These are phyloP conservation scores for Leuciscus idus DNA, from an alignment of 2,113 vertebrate species.

Conservation along the genomic window DNA sequence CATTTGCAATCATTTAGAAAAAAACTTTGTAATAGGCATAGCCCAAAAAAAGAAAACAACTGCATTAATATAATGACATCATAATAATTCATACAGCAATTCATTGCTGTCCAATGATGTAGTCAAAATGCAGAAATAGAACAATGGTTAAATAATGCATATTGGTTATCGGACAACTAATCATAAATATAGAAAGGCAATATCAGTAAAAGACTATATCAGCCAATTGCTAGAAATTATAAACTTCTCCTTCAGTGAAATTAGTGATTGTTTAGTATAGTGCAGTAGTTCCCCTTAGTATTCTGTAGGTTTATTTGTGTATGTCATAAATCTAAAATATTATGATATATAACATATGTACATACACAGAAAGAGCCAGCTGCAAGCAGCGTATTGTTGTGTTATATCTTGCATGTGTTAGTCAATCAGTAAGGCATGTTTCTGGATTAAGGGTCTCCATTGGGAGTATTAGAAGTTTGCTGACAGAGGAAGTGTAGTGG, in stretches of 20 bases:
- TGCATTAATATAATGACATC: no score
- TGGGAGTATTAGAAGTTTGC: constrained; percentile 70
- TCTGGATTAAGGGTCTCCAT: constrained; percentile 69
- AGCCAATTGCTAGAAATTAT: not conserved
- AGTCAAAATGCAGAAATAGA: not conserved
- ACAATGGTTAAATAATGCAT: not conserved
- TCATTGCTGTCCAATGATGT: no score
- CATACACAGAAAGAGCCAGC: not conserved
- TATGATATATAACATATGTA: not conserved
- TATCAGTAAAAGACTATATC: not conserved
- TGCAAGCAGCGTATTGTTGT: constrained; percentile 64
- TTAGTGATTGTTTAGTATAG: not conserved
- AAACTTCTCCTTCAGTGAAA: not conserved
- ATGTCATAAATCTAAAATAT: not conserved
- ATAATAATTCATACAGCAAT: no score
- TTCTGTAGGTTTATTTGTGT: not conserved
- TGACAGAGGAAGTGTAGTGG: constrained; percentile 71
- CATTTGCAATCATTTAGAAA: no score
- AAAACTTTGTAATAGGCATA: no score
- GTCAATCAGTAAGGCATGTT: constrained; percentile 79
- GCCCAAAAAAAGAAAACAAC: no score
- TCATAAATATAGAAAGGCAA: not conserved
- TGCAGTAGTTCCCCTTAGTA: not conserved
- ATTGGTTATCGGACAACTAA: not conserved
- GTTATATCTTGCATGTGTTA: constrained; percentile 78